phyloP scores from a whole-genome alignment of 2,888 invertebrate species.

The Leptarthrus brevirostris region DNA sequence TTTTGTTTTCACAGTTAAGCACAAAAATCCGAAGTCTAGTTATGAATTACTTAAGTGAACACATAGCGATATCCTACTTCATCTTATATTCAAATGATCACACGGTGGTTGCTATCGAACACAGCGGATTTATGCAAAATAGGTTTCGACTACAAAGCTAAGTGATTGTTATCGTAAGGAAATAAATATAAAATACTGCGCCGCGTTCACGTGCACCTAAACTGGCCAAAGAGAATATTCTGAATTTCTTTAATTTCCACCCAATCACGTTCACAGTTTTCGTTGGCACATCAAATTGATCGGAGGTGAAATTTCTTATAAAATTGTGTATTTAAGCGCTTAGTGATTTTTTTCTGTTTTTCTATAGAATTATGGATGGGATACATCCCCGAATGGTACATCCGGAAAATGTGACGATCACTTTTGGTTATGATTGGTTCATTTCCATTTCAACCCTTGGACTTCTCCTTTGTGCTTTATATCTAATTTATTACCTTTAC shows the following conservation, averaged over 20 bases:
- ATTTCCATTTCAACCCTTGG: not conserved
- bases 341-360: not conserved
- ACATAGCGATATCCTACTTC: not conserved
- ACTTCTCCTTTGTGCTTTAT: not conserved
- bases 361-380: not conserved
- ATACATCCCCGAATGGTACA: too few relatives aligned
- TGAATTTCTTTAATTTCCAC: not conserved
- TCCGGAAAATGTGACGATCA: not conserved
- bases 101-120: not conserved
- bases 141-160: not conserved
- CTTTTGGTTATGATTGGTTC: not conserved
- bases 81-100: slow-evolving; percentile 25
- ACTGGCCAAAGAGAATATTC: not conserved
- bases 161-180: too few relatives aligned
- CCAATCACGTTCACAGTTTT: not conserved
- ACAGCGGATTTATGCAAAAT: slow-evolving; percentile 3
- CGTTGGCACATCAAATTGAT: not conserved
- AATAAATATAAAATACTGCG: not conserved
- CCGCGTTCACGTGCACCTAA: not conserved
- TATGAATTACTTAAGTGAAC: too few relatives aligned
- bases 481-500: slow-evolving; percentile 57
- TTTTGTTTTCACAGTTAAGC: too few relatives aligned
- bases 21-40: too few relatives aligned
- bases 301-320: too few relatives aligned
- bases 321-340: too few relatives aligned